Evolutionary conservation across 1,140 invertebrate species (phyloP), one percentile per base, ranked within the genome.

Genomic region (Zaprionus camerounensis): DNA sequence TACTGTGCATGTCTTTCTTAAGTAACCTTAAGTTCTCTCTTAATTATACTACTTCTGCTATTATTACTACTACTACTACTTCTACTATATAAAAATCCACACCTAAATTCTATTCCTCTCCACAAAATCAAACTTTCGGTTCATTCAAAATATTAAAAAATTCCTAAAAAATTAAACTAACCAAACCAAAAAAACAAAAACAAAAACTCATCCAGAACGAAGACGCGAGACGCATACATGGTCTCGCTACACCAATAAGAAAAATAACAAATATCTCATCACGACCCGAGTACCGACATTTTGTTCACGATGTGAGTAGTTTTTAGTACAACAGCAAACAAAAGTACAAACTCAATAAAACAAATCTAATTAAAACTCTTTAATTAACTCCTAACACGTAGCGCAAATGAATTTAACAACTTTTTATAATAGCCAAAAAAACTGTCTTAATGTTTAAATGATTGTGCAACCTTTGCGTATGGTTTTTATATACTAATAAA

Each of bases 291-390:
- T 92, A 92, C 78, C 92, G 92, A 90, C 92, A 93, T 88, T 93
- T 92, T 92, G 77, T 93, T 86, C 90, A 92, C 84, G 92, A 92
- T 87, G 92, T 92, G 92, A 93, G 92, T 93, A 93, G 91, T 84
- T 83, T 74, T 87, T 92, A 87, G 78, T 34, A 34, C 73, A 71
- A 70, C 69, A 84, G 78, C 76, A 62, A 67, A 76, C 59, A 26
- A 76, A 80, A 80, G 56, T 63, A 67, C 59, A 58, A 70, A 69
- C 26, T 61, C 55, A 22, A 64, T 67, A 70, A 63, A 31, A 13
- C 65, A 62, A 63, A 63, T 58, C 41, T 38, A 31, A 70, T 59
- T 31, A 20, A 53, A 61, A 63, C 34, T 62, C 64, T 73, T 67
- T 22, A 38, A 71, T 41, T 75, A 58, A 71, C 24, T 80, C 65